A percentile compares a stretch with the other conserved stretches of the same genome.
Conservation (phyloP, 2,113 vertebrate genomes). For the Hassar affinis region DNA sequence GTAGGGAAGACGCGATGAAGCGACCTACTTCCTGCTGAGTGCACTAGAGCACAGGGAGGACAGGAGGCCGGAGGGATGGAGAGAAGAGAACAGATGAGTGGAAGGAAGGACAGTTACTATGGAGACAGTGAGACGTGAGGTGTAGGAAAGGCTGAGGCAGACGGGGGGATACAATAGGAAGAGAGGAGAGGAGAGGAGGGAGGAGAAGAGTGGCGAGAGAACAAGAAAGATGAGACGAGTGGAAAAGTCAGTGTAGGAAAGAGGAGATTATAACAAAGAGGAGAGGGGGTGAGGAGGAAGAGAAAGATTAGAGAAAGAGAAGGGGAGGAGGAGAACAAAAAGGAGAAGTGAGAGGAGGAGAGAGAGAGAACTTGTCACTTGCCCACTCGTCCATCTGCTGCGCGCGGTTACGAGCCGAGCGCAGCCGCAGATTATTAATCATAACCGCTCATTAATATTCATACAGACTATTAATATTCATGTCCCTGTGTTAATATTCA, state of each 20-base stretch:
- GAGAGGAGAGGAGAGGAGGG: not conserved
- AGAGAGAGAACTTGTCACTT: slow-evolving; percentile 45
- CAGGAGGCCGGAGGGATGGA: slow-evolving; percentile 42
- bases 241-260: no score
- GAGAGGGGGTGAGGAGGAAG: not conserved
- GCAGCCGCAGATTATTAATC: not conserved
- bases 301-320: slow-evolving; percentile 2
- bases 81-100: slow-evolving; percentile 32
- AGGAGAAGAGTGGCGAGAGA: not conserved
- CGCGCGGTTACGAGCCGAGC: slow-evolving; percentile 49
- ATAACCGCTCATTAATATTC: not conserved
- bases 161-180: not conserved
- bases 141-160: not conserved
- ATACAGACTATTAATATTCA: not conserved
- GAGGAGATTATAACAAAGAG: not conserved
- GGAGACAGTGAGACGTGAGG: not conserved
- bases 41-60: slow-evolving; percentile 54
- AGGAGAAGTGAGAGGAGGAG: not conserved
- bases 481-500: not conserved
- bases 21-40: slow-evolving; percentile 80
- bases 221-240: not conserved
- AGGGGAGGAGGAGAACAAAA: slow-evolving; percentile 10
- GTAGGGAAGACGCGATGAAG: slow-evolving; percentile 51
- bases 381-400: slow-evolving; percentile 64
- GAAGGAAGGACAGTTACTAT: slow-evolving; percentile 5